Conservation (phyloP, 2,888 invertebrate genomes). For the Selenia dentaria region DNA sequence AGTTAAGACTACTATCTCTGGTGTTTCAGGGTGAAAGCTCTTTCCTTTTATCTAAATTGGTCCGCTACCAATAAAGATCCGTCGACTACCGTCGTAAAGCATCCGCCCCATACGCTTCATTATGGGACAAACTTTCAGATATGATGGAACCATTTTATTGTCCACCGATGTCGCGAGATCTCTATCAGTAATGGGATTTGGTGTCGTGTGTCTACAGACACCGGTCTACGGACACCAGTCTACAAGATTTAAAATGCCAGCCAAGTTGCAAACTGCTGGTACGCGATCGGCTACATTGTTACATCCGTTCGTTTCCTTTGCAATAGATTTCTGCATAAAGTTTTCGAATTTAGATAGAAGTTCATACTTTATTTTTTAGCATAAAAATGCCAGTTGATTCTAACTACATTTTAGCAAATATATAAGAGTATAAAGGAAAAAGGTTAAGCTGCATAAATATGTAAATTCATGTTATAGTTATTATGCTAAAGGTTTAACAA, state of each 20-base stretch:
- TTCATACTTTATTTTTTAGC: slow-evolving; percentile 34
- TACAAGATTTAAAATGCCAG: slow-evolving; percentile 51
- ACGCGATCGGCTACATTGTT: slow-evolving; percentile 40
- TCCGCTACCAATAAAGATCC: slow-evolving; percentile 83
- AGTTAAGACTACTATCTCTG: slow-evolving; percentile 84
- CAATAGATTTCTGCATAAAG: slow-evolving; percentile 43
- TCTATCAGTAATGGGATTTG: slow-evolving; percentile 80
- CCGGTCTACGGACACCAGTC: slow-evolving; percentile 47
- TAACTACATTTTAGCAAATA: no score
- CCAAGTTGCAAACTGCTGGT: slow-evolving; percentile 47
- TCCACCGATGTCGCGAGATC: slow-evolving; percentile 82
- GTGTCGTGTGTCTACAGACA: slow-evolving; percentile 47
- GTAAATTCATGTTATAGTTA: no score
- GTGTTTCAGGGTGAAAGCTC: slow-evolving; percentile 81
- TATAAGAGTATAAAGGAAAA: no score
- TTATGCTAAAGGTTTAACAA: no score
- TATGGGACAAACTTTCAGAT: slow-evolving; percentile 84
- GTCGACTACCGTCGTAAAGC: slow-evolving; percentile 82
- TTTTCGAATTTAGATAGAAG: slow-evolving; percentile 38
- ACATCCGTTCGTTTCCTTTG: slow-evolving; percentile 20
- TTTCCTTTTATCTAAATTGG: slow-evolving; percentile 85
- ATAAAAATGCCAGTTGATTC: slow-evolving; percentile 25
- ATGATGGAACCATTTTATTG: slow-evolving; percentile 84
- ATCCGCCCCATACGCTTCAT: slow-evolving; percentile 84
- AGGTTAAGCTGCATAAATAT: no score